Evolutionary conservation across 1,140 invertebrate genomes (phyloP).

Genomic region (Drosophila punjabiensis): DNA sequence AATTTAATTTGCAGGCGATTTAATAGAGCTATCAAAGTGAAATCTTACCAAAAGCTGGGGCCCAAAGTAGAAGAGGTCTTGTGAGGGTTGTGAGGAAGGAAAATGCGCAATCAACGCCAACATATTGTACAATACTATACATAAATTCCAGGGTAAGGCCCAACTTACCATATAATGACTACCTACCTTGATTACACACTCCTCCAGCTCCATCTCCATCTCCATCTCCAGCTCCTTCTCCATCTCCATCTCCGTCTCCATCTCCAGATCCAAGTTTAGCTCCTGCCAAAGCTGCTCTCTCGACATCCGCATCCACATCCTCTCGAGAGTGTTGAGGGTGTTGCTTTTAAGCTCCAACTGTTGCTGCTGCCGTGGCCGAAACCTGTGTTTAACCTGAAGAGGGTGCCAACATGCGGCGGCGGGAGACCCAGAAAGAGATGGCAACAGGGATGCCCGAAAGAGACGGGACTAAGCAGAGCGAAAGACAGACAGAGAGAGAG

Average conservation of each 20-base stretch:
- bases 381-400: conserved; percentile 80
- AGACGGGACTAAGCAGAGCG: neutral
- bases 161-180: conserved; percentile 80
- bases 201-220: conserved; percentile 11
- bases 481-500: neutral
- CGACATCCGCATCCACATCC: conserved; percentile 20
- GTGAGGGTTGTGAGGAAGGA: neutral
- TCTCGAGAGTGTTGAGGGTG: conserved; percentile 61
- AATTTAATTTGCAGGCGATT: conserved; percentile 41
- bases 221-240: neutral
- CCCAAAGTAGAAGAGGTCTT: too few species aligned
- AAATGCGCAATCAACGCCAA: conserved; percentile 54
- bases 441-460: neutral
- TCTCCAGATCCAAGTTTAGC: conserved; percentile 3
- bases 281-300: conserved; percentile 5
- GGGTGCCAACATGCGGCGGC: conserved; percentile 70
- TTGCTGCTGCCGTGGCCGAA: conserved; percentile 44
- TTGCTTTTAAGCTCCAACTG: conserved; percentile 39
- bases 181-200: conserved; percentile 82
- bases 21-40: conserved; percentile 71
- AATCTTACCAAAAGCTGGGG: conserved; percentile 12
- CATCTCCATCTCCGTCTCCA: conserved; percentile 1
- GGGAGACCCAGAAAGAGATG: conserved; percentile 16
- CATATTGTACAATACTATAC: conserved; percentile 65
- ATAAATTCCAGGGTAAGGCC: conserved; percentile 66